Conservation (phyloP, 2,797 vertebrate genomes). For the Cottoperca gobio region DNA sequence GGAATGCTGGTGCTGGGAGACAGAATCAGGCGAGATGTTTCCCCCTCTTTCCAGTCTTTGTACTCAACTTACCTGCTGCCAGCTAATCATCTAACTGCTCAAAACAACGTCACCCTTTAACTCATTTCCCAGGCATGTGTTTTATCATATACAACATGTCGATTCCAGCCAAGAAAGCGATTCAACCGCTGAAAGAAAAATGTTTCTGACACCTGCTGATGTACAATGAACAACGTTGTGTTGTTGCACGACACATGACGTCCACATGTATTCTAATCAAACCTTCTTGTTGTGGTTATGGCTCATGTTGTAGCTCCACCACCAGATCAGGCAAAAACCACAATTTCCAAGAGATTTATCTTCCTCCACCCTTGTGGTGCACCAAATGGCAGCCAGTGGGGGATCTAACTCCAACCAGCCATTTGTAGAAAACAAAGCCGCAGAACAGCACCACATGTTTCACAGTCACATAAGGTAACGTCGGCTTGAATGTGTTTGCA, state of each 20-base stretch:
- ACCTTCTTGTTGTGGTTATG: slow-evolving; percentile 64
- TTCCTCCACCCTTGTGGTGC: slow-evolving; percentile 66
- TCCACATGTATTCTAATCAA: slow-evolving; percentile 49
- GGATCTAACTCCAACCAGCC: slow-evolving; percentile 60
- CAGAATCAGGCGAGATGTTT: background rate
- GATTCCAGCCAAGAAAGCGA: slow-evolving; percentile 3
- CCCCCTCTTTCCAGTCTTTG: background rate
- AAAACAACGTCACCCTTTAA: slow-evolving; percentile 17
- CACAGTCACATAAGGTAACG: slow-evolving; percentile 57
- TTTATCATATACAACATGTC: slow-evolving; percentile 17
- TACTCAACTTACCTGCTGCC: background rate
- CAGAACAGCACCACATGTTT: slow-evolving; percentile 75
- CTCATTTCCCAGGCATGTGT: slow-evolving; percentile 21
- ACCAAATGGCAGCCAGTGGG: slow-evolving; percentile 67
- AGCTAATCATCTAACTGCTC: background rate
- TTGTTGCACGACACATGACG: slow-evolving; percentile 24
- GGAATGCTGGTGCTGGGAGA: background rate
- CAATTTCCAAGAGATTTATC: slow-evolving; percentile 70
- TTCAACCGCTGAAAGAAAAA: slow-evolving; percentile 26
- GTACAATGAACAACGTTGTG: too few species aligned
- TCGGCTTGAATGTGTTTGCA: slow-evolving; percentile 53
- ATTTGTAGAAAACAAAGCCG: slow-evolving; percentile 63
- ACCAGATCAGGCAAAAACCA: slow-evolving; percentile 57
- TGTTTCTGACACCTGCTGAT: slow-evolving; percentile 45
- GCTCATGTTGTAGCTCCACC: slow-evolving; percentile 53